Evolutionary conservation across 2,797 vertebrate genomes (phyloP).

Genomic region (Coregonus suidteri): DNA sequence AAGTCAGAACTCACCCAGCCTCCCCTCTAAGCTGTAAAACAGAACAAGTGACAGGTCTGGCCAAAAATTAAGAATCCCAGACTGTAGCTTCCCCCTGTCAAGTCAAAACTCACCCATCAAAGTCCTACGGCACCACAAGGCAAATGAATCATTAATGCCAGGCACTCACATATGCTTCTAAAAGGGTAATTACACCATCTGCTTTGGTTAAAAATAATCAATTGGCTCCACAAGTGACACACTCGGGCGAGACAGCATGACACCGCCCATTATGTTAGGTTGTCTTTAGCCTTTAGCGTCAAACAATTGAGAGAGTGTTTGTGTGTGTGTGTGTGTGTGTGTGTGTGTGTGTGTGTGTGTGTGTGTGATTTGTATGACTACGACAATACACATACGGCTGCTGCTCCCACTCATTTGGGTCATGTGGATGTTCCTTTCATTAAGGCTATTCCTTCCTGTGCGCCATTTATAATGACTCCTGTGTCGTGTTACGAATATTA

Average conservation of each 20-base stretch:
- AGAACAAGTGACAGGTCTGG: too few relatives aligned
- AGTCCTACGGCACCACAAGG: neutral
- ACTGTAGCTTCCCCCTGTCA: too few relatives aligned
- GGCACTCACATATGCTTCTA: neutral
- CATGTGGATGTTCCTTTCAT: too few relatives aligned
- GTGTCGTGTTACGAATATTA: slow-evolving; percentile 25
- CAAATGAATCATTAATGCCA: slow-evolving; percentile 2
- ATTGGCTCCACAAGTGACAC: slow-evolving; percentile 2
- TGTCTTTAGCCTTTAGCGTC: slow-evolving; percentile 8
- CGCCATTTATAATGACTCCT: neutral
- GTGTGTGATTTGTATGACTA: too few relatives aligned
- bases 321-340: too few relatives aligned
- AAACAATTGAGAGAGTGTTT: neutral
- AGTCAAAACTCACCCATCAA: slow-evolving; percentile 28
- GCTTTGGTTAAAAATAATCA: slow-evolving; percentile 1
- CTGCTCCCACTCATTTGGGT: too few relatives aligned
- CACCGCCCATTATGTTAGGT: neutral
- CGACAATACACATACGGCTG: too few relatives aligned
- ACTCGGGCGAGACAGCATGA: neutral
- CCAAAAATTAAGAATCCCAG: too few relatives aligned
- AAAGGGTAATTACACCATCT: slow-evolving; percentile 8
- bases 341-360: too few relatives aligned
- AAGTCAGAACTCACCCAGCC: too few relatives aligned
- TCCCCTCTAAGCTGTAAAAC: too few relatives aligned
- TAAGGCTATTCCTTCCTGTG: too few relatives aligned